Evolutionary conservation across 2,113 vertebrate species (phyloP).

Genomic region (Pygoscelis adeliae): DNA sequence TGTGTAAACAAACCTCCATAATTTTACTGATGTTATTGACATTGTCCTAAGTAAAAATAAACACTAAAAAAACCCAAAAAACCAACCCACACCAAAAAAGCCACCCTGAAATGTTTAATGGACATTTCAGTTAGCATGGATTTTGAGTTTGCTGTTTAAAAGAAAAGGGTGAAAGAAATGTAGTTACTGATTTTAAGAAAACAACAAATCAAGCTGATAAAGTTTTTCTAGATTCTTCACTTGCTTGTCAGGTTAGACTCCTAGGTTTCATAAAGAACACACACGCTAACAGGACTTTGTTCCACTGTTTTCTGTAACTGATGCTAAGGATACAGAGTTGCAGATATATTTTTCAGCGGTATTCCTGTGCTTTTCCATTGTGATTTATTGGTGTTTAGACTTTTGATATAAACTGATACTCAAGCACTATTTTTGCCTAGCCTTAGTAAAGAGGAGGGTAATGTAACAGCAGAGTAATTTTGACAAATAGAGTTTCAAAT

Average conservation of each 20-base stretch:
- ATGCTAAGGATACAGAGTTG: background rate
- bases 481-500: conserved; percentile 29
- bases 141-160: background rate
- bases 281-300: background rate
- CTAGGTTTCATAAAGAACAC: background rate
- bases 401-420: background rate
- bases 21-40: background rate
- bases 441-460: background rate
- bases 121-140: background rate
- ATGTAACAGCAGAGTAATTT: background rate
- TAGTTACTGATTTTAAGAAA: background rate
- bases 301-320: background rate
- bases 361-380: background rate
- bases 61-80: too few relatives aligned
- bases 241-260: background rate
- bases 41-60: background rate
- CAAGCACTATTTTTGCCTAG: background rate
- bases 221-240: background rate
- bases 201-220: background rate
- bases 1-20: background rate
- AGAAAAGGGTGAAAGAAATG: background rate
- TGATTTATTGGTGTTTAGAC: background rate
- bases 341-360: background rate
- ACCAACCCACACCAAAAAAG: too few relatives aligned
- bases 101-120: background rate